Base-by-base conservation (phyloP, 92 coral and sea anemone genomes). In the Porites divaricata region DNA sequence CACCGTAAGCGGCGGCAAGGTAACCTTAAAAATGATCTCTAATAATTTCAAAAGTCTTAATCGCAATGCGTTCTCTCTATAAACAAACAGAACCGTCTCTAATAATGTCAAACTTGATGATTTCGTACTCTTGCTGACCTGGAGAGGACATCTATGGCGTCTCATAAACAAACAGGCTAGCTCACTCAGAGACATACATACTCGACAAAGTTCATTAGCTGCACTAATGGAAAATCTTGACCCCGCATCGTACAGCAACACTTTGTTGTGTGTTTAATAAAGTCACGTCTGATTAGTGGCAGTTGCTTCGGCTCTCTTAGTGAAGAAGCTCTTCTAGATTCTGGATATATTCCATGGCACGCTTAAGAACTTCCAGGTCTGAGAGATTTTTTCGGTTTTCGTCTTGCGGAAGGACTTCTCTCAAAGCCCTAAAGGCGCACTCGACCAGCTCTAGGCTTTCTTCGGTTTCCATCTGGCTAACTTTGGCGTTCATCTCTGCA, bases 331-430 rank as follows among this genome's bases (percentile, higher is more conserved):
- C 84, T 45, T 90, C 87, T 49, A 90, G 72, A n/a, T 74, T 84
- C 50, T 76, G 88, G 23, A 90, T 90, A 52, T 90, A 90, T 45
- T 90, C 93, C 67, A 86, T 73, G 13, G 93, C 93, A 20, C 86
- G 90, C 15, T 70, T 83, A 13, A 90, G 77, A 6, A 90, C 87
- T 54, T 90, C 93, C 13, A 90, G 83, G 14, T 90, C 93, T 6
- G 93, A 75, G 26, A 90, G 85, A n/a, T 86, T 76, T 76, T 90
- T 81, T 17, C 79, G 65, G 75, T 51, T 51, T 73, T 81, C 93
- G 65, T 71, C 63, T 24, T 70, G 81, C 5, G 93, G 93, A 22
- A 90, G 83, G 10, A 85, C 79, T n/a, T 70, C 84, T 63, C 90
- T 76, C 4, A 90, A 70, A 13, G 82, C 90, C 11, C 85, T 56